Percentiles rank a stretch among this genome's conserved stretches.
These are phyloP conservation scores for Leptinotarsa defecta DNA, from an alignment of 1,140 invertebrate species.

Conservation along the genomic window DNA sequence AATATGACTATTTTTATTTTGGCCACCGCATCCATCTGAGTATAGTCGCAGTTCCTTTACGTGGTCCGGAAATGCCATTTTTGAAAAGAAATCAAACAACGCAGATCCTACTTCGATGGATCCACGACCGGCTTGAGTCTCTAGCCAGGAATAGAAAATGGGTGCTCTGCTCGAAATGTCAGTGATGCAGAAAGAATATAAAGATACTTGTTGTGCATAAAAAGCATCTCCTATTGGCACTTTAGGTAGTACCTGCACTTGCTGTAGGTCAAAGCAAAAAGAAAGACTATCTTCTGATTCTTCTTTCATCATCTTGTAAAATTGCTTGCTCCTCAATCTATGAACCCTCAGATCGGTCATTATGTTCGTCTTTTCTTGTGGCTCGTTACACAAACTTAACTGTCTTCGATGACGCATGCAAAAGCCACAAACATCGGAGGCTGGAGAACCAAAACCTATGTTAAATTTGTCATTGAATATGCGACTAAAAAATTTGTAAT, in stretches of 20 bases:
- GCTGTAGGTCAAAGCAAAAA: conserved; percentile 22
- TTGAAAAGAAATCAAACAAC: conserved; percentile 23
- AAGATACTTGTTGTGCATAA: conserved; percentile 24
- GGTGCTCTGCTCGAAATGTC: not conserved
- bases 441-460: conserved; percentile 33
- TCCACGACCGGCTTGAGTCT: conserved; percentile 29
- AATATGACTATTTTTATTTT: conserved; percentile 47
- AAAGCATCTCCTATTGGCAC: conserved; percentile 17
- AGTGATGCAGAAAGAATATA: conserved; percentile 33
- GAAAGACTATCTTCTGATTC: conserved; percentile 23
- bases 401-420: no score
- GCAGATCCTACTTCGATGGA: conserved; percentile 28
- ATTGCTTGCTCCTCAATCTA: no score
- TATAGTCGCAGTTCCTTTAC: conserved; percentile 22
- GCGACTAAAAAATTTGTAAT: conserved; percentile 32
- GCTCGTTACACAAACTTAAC: no score
- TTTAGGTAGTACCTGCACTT: conserved; percentile 14
- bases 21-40: conserved; percentile 43
- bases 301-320: no score
- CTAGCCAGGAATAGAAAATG: conserved; percentile 35
- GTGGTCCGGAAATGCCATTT: not conserved
- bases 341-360: no score
- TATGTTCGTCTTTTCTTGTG: no score
- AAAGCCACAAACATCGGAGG: conserved; percentile 24
- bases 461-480: conserved; percentile 35